Percentiles rank a stretch among this genome's conserved stretches.
These are phyloP conservation scores for Eristalis tenax DNA, from an alignment of 2,888 invertebrate species.

Conservation along the genomic window DNA sequence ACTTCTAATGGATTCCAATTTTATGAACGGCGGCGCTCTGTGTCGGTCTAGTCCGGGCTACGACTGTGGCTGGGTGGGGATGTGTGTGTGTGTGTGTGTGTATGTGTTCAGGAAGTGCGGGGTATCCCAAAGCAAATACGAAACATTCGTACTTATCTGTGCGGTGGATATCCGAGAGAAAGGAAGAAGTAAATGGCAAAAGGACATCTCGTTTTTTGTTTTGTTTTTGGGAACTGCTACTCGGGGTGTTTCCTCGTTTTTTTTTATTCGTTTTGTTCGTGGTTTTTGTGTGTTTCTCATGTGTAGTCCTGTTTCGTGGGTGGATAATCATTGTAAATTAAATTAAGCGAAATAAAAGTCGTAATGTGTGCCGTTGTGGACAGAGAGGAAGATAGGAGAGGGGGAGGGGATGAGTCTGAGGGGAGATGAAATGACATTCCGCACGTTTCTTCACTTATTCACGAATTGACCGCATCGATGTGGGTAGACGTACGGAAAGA, in stretches of 20 bases:
- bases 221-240: neutral
- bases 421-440: neutral
- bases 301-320: slow-evolving; percentile 4
- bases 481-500: neutral
- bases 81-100: neutral
- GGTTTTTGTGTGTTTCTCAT: neutral
- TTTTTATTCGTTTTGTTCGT: too few relatives aligned
- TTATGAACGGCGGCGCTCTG: slow-evolving; percentile 33
- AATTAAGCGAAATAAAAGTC: slow-evolving; percentile 30
- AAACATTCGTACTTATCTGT: slow-evolving; percentile 13
- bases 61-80: neutral
- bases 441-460: neutral
- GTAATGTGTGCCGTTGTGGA: neutral
- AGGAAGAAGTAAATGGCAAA: slow-evolving; percentile 1
- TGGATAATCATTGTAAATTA: slow-evolving; percentile 38
- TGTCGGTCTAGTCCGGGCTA: slow-evolving; percentile 13
- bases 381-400: neutral
- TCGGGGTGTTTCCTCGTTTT: neutral
- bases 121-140: slow-evolving; percentile 1
- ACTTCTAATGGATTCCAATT: slow-evolving; percentile 51
- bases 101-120: neutral
- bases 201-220: slow-evolving; percentile 1
- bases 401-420: too few relatives aligned
- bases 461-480: neutral
- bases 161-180: neutral